Conservation (phyloP, 2,888 invertebrate species). For the Sylvicola cinctus region DNA sequence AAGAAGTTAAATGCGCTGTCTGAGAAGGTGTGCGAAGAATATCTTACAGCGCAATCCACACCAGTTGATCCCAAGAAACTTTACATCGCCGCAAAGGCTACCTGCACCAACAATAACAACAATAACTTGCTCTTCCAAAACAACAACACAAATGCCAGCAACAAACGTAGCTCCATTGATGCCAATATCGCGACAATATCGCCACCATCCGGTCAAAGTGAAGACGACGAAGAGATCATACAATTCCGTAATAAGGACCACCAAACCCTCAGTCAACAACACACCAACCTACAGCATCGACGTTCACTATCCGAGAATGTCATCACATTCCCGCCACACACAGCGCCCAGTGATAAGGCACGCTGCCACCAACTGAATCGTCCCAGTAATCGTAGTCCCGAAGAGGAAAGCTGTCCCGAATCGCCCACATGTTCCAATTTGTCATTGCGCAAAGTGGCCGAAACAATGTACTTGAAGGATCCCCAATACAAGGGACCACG, state of each 20-base stretch:
- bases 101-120: constrained; percentile 4
- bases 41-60: constrained; percentile 9
- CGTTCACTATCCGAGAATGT: constrained; percentile 55
- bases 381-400: constrained; percentile 11
- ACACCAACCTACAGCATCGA: constrained; percentile 26
- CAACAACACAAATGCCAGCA: constrained; percentile 7
- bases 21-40: constrained; percentile 25
- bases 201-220: constrained; percentile 13
- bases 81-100: not conserved
- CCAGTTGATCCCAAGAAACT: not conserved
- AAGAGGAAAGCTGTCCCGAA: constrained; percentile 7
- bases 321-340: constrained; percentile 34
- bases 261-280: no score
- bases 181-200: constrained; percentile 6
- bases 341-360: constrained; percentile 52
- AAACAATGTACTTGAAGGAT: constrained; percentile 71
- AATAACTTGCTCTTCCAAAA: constrained; percentile 4
- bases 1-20: constrained; percentile 40
- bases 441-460: constrained; percentile 49
- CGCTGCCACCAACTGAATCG: constrained; percentile 43
- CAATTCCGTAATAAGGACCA: constrained; percentile 1
- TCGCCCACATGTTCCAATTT: constrained; percentile 23
- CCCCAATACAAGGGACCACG: constrained; percentile 55
- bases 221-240: constrained; percentile 13
- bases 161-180: constrained; percentile 10